Base-by-base conservation (phyloP, 2,797 vertebrate genomes). In the Anabas testudineus region DNA sequence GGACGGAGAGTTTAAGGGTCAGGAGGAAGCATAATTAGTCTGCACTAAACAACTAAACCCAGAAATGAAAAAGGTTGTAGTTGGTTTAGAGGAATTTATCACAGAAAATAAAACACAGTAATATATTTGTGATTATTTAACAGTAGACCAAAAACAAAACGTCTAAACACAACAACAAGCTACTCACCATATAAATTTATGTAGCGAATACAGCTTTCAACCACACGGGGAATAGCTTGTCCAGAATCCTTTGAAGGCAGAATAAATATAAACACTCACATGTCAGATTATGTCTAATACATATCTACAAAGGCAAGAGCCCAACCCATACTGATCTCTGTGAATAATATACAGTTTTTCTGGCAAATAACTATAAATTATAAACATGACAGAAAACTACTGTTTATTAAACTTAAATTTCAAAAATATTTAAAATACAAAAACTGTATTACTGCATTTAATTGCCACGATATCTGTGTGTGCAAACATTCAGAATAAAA, bases 171-270 rank as follows among this genome's bases (percentile, higher is more conserved):
- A 36, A 24, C 26, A 19, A 22, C 24, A 59, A 49, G 7, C 32
- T 10, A 86, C 95, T 96, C 93, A 99, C 98, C 98, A 9, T 98
- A 98, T 57, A 99, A 91, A 85, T 99, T 99, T 87, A 99, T 99
- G 94, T 96, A 99, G 72, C 96, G 96, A 86, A 99, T 96, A 48
- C 97, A 99, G 89, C 98, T 99, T 88, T 99, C 98, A 66, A 99
- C 98, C 52, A 99, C 95, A 51, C 97, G 95, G 45, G 98, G 98
- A 77, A 99, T 99, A 26, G 95, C 93, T 90, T 99, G 97, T 74
- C 96, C 97, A 19, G 96, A 97, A 90, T 99, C 97, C 98, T 99
- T 86, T 24, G 42, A 64, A 82, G 55, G 57, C 12, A 78, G 49
- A 53, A 39, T 39, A 51, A 78, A 74, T 26, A 76, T 62, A 67